Evolutionary conservation across 2,113 vertebrate species (phyloP).

Genomic region (Loxodonta africana): DNA sequence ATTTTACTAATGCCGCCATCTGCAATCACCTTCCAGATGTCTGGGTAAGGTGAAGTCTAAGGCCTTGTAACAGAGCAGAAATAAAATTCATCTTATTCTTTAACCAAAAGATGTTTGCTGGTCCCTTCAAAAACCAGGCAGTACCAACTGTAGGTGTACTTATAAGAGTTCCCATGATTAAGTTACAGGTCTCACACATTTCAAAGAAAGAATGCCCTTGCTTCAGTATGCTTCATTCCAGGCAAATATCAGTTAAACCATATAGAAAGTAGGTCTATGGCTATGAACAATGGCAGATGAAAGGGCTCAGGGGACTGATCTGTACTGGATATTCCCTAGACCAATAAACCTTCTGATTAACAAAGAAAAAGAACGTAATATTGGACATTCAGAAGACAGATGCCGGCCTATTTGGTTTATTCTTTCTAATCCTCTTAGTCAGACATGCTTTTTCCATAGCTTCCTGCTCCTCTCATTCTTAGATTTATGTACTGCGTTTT

Average conservation of each 20-base stretch:
- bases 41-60: not conserved
- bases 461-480: not conserved
- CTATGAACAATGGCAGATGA: not conserved
- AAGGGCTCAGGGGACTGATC: not conserved
- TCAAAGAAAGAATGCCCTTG: not conserved
- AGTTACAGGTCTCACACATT: not conserved
- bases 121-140: not conserved
- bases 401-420: not conserved
- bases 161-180: not conserved
- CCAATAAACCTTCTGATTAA: not conserved
- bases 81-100: slow-evolving; percentile 43
- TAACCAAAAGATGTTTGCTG: not conserved
- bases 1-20: not conserved
- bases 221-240: not conserved
- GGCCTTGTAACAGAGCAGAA: not conserved
- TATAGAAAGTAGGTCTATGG: not conserved
- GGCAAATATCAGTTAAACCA: not conserved
- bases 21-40: not conserved
- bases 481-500: not conserved
- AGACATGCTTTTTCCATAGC: not conserved
- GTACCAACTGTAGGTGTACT: not conserved
- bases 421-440: not conserved
- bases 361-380: slow-evolving; percentile 29
- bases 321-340: not conserved
- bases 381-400: not conserved